Base-by-base conservation (phyloP, 2,888 invertebrate genomes). In the Plagodis pulveraria region DNA sequence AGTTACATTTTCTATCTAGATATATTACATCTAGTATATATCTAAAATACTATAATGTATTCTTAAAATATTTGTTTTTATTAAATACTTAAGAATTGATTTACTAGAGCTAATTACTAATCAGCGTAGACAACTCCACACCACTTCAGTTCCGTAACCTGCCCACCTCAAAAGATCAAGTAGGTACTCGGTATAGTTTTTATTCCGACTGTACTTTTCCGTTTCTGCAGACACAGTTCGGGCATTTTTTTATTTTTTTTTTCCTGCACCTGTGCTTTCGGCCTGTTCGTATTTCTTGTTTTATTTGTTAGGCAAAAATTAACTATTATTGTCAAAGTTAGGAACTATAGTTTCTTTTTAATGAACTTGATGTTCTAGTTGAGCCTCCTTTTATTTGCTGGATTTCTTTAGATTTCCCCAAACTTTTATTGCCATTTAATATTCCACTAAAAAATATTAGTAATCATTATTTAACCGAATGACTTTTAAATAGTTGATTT, bases 91-190 rank as follows among this genome's bases (percentile, higher is more conserved):
- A 38, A 9, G 9, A 38, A 38, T 6, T 4, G 38, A 38, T 38
- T 8, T 6, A 38, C 2, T 38, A 9, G 5, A 38, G 5, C 5
- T 38, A 38, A 8, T 38, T 38, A 8, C 9, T 38, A 6, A 1
- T 6, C 38, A 38, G 33, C 5, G 44, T 38, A 45, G 45, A 0
- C 33, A 12, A 32, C 83, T 85, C 86, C 63, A 84, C 40, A 10
- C 62, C 61, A 54, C 38, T 45, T 32, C 12, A 70, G 66, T 75
- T 66, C 74, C 62, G 55, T 5, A 65, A 65, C 58, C 69, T 74
- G 71, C 78, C 77, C 73, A 80, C 72, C 72, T 74, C 83, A 84
- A 87, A 89, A 88, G 87, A 89, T 87, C 88, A 87, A 89, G 89
- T 2, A 22, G 22, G 22, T 87, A 81, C 84, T 73, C 75, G 74